Evolutionary conservation across 2,797 vertebrate species (phyloP).

Genomic region (Staurois parvus): DNA sequence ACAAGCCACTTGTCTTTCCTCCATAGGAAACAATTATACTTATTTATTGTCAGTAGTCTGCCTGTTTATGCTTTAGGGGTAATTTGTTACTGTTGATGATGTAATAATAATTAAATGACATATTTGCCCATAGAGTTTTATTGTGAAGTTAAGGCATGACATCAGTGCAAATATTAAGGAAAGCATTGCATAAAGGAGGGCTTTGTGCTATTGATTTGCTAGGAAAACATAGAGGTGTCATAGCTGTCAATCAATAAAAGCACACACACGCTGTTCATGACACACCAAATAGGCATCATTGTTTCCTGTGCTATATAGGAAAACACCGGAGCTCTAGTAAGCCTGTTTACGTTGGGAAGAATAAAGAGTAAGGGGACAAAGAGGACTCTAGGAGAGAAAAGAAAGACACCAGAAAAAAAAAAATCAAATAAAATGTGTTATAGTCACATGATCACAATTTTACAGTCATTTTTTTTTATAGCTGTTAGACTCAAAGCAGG

Average conservation of each 20-base stretch:
- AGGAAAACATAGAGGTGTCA: slow-evolving; percentile 31
- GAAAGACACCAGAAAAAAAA: too few species aligned
- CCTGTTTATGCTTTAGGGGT: slow-evolving; percentile 12
- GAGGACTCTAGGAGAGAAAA: background rate
- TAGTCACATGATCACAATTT: too few species aligned
- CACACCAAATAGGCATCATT: slow-evolving; percentile 15
- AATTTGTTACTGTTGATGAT: slow-evolving; percentile 35
- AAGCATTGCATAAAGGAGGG: slow-evolving; percentile 3
- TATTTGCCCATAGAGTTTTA: slow-evolving; percentile 30
- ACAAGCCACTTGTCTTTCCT: slow-evolving; percentile 1
- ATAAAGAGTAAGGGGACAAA: background rate
- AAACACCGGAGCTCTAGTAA: background rate
- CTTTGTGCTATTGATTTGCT: slow-evolving; percentile 21
- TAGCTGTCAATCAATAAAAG: slow-evolving; percentile 16
- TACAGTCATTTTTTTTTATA: too few species aligned
- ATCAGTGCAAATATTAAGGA: slow-evolving; percentile 9
- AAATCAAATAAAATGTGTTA: too few species aligned
- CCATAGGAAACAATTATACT: slow-evolving; percentile 30
- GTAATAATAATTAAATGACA: slow-evolving; percentile 30
- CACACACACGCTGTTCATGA: slow-evolving; percentile 14
- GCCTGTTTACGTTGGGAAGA: background rate
- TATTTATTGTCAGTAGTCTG: slow-evolving; percentile 15
- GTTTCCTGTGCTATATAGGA: background rate
- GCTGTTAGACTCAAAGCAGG: too few species aligned
- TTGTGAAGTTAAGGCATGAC: slow-evolving; percentile 21